Evolutionary conservation across 1,140 invertebrate species (phyloP).

Genomic region (Solenopsis invicta): DNA sequence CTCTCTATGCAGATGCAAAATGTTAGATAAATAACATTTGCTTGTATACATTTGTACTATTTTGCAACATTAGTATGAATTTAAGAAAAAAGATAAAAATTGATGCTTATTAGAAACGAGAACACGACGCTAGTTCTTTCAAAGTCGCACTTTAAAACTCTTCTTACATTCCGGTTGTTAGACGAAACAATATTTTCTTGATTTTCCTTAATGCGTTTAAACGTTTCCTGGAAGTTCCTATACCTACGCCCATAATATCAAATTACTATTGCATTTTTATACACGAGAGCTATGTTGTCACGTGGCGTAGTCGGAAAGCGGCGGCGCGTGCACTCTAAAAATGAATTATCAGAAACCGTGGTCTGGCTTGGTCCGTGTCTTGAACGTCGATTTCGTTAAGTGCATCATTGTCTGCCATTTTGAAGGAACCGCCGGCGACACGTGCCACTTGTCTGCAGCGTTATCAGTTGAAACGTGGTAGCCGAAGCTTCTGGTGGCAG

Average conservation of each 20-base stretch:
- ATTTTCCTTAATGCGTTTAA: neutral
- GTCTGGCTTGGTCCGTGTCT: conserved; percentile 56
- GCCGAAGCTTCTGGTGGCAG: conserved; percentile 53
- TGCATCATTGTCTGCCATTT: conserved; percentile 57
- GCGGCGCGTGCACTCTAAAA: conserved; percentile 47
- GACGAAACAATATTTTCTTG: neutral
- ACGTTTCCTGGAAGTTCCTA: neutral
- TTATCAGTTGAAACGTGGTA: conserved; percentile 62
- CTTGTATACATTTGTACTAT: neutral
- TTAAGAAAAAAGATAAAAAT: neutral
- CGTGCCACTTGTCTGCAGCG: conserved; percentile 74
- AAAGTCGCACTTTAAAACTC: neutral
- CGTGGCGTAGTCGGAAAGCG: neutral
- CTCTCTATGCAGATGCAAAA: too few species aligned
- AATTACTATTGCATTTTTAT: neutral
- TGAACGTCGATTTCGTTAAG: conserved; percentile 45
- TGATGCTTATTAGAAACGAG: neutral
- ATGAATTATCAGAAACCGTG: conserved; percentile 28
- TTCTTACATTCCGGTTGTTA: neutral
- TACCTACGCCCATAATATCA: neutral
- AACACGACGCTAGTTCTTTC: neutral
- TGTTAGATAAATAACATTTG: too few species aligned
- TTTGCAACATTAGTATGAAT: neutral
- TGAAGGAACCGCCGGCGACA: conserved; percentile 62
- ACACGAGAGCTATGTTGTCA: neutral